A percentile compares a stretch with the other conserved stretches of the same genome.
Evolutionary conservation across 37 sponge, comb jelly and placozoan species (phyloP).

Genomic region (Hexactinellida sp.): DNA sequence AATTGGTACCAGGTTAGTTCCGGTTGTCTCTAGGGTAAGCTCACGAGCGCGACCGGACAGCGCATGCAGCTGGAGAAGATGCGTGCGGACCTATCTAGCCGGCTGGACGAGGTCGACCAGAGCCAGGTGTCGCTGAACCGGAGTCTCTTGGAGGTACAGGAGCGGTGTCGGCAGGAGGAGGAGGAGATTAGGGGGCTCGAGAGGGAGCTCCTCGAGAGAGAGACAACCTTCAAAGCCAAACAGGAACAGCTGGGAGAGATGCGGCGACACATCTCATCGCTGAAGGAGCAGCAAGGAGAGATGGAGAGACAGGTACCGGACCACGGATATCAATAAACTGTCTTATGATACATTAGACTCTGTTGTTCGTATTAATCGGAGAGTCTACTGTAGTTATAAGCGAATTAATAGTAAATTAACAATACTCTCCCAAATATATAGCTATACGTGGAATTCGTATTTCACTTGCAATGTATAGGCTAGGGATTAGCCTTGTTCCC

Average conservation of each 20-base stretch:
- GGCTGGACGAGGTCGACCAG: neutral
- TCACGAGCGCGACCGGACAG: neutral
- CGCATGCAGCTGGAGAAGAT: neutral
- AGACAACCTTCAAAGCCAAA: neutral
- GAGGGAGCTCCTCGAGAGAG: slow-evolving; percentile 1
- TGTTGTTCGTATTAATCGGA: too few species aligned
- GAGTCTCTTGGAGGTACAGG: neutral
- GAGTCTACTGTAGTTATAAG: too few species aligned
- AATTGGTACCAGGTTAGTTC: too few species aligned
- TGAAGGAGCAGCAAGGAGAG: neutral
- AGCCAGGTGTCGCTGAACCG: neutral
- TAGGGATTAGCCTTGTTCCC: neutral
- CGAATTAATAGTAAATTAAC: too few species aligned
- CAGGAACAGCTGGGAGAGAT: neutral
- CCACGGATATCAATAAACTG: too few species aligned
- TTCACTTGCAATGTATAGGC: too few species aligned
- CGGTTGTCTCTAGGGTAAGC: neutral
- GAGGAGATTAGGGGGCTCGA: neutral
- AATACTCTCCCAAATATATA: too few species aligned
- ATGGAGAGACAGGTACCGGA: neutral
- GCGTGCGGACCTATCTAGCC: neutral
- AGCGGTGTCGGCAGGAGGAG: neutral
- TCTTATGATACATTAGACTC: too few species aligned
- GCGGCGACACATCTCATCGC: neutral
- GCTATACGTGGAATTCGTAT: too few species aligned